Evolutionary conservation across 2,113 vertebrate species (phyloP).

Genomic region (Polypterus senegalus): DNA sequence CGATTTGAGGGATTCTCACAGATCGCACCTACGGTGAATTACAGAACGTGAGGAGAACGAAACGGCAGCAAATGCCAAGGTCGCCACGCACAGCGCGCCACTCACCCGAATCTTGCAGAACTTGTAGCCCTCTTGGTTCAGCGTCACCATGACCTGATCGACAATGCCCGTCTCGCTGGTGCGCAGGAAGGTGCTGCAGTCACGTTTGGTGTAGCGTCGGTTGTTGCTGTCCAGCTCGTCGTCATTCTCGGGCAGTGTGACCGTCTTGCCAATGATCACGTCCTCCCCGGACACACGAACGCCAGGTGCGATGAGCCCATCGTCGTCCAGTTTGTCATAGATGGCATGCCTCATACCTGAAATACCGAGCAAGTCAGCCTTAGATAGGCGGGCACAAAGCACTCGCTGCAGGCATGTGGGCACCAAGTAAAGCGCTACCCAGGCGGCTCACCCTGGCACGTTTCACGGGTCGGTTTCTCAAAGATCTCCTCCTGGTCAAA

Average conservation of each 20-base stretch:
- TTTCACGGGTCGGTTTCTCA: conserved; percentile 89
- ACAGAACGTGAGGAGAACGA: conserved; percentile 17
- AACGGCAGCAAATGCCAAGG: not conserved
- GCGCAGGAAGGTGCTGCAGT: conserved; percentile 91
- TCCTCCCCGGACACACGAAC: conserved; percentile 95
- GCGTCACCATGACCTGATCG: conserved; percentile 97
- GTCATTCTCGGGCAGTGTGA: conserved; percentile 87
- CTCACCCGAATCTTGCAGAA: conserved; percentile 97
- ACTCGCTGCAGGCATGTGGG: no score
- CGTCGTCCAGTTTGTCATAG: conserved; percentile 94
- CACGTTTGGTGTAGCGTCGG: conserved; percentile 85
- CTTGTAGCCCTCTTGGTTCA: conserved; percentile 97
- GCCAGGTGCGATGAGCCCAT: conserved; percentile 88
- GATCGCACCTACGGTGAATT: conserved; percentile 69
- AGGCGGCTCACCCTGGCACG: conserved; percentile 72
- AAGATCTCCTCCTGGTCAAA: conserved; percentile 96
- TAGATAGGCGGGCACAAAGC: no score
- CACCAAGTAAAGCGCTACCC: no score
- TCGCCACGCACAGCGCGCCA: not conserved
- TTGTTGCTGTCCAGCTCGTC: conserved; percentile 89
- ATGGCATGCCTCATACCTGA: conserved; percentile 95
- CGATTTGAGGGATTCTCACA: conserved; percentile 93
- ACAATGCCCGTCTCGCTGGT: conserved; percentile 96
- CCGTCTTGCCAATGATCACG: conserved; percentile 96
- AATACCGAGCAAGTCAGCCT: no score